phyloP scores from a whole-genome alignment of 1,140 invertebrate species.

The Maconellicoccus hirsutus region DNA sequence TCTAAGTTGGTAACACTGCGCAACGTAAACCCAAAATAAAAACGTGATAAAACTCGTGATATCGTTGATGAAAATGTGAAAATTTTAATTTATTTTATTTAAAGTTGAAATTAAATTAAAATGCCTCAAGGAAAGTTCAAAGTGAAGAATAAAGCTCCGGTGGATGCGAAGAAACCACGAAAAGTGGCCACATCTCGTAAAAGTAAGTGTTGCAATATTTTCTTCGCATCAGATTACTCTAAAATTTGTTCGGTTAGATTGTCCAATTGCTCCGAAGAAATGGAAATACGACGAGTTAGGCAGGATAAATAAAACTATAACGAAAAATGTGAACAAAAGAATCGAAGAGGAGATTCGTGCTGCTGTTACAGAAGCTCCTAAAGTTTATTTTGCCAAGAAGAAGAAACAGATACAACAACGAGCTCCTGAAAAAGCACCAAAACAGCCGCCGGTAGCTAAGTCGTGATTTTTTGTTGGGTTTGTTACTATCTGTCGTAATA shows the following conservation, averaged over 20 bases:
- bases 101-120: constrained; percentile 22
- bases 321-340: constrained; percentile 47
- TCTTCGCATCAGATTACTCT: too few relatives aligned
- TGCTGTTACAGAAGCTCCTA: constrained; percentile 39
- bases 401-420: constrained; percentile 26
- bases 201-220: too few relatives aligned
- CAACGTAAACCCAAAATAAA: too few relatives aligned
- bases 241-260: constrained; percentile 39
- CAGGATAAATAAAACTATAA: constrained; percentile 48
- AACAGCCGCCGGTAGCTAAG: background rate
- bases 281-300: constrained; percentile 41
- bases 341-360: constrained; percentile 47
- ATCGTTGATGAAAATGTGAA: too few relatives aligned
- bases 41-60: too few relatives aligned
- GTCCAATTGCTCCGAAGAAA: constrained; percentile 49
- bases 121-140: constrained; percentile 52
- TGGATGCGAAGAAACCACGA: constrained; percentile 38
- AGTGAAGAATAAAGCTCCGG: constrained; percentile 43
- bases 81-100: background rate
- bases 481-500: too few relatives aligned
- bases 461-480: background rate
- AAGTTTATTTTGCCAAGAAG: constrained; percentile 35
- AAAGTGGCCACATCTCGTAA: constrained; percentile 39
- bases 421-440: background rate
- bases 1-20: too few relatives aligned